phyloP scores from a whole-genome alignment of 2,797 vertebrate genomes.

The Cryptoblepharus egeriae region DNA sequence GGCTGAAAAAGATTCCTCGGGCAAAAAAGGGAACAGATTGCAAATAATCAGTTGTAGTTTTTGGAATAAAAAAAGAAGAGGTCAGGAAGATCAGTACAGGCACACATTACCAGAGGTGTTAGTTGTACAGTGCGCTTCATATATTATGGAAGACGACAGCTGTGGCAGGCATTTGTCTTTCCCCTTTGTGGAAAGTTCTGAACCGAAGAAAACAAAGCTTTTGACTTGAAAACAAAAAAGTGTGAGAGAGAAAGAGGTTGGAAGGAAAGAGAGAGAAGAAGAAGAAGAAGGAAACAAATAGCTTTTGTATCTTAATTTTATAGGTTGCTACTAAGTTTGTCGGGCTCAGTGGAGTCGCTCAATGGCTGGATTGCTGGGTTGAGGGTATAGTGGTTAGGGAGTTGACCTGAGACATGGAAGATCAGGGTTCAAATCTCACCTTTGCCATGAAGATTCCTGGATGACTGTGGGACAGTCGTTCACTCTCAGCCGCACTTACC shows the following conservation, averaged over 20 bases:
- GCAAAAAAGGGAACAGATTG: slow-evolving; percentile 8
- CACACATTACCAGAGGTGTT: slow-evolving; percentile 6
- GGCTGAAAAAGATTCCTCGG: slow-evolving; percentile 15
- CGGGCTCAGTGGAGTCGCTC: too few relatives aligned
- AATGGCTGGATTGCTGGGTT: too few relatives aligned
- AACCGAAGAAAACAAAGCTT: slow-evolving; percentile 11
- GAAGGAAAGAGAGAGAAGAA: neutral
- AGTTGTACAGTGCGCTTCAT: slow-evolving; percentile 18
- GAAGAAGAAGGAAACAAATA: too few relatives aligned
- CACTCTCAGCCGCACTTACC: too few relatives aligned
- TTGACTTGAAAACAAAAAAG: neutral
- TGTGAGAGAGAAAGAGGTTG: neutral
- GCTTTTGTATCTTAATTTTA: too few relatives aligned
- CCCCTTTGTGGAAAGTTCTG: neutral
- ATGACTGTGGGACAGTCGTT: too few relatives aligned
- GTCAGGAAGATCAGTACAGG: neutral
- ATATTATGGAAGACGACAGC: slow-evolving; percentile 29
- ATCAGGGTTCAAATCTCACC: too few relatives aligned
- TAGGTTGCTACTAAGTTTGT: too few relatives aligned
- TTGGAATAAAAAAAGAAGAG: slow-evolving; percentile 26
- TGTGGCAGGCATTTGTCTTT: neutral
- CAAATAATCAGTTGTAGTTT: slow-evolving; percentile 27
- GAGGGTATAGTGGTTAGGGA: too few relatives aligned
- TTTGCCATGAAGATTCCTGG: too few relatives aligned
- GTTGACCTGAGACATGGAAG: too few relatives aligned